A percentile compares a stretch with the other conserved stretches of the same genome.
Evolutionary conservation across 2,888 invertebrate genomes (phyloP).

Genomic region (Malacosoma neustria): DNA sequence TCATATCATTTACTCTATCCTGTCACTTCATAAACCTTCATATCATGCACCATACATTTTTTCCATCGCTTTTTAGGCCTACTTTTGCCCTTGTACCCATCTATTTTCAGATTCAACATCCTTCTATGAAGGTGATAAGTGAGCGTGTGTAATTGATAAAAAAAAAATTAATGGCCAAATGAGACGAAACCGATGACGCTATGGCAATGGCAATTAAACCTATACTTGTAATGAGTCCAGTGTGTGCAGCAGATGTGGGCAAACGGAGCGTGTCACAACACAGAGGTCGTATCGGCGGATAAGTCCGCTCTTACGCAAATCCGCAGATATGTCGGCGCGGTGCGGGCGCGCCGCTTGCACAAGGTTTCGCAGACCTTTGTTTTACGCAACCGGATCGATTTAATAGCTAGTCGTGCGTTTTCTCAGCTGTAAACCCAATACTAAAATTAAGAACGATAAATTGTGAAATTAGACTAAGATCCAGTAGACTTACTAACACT

Average conservation of each 20-base stretch:
- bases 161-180: too few species aligned
- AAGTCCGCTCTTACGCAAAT: conserved; percentile 73
- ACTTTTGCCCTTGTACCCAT: too few species aligned
- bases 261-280: conserved; percentile 64
- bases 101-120: too few species aligned
- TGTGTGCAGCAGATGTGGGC: conserved; percentile 34
- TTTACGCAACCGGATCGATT: conserved; percentile 73
- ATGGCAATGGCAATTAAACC: conserved; percentile 5
- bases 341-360: conserved; percentile 71
- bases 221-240: not conserved
- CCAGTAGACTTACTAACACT: too few species aligned
- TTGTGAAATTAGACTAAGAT: conserved; percentile 30
- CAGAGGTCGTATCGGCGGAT: conserved; percentile 64
- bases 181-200: too few species aligned
- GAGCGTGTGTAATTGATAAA: too few species aligned
- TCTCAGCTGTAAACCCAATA: conserved; percentile 58
- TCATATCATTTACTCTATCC: too few species aligned
- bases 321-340: conserved; percentile 68
- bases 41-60: too few species aligned
- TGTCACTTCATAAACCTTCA: too few species aligned
- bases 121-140: too few species aligned
- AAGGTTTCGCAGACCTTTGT: conserved; percentile 74
- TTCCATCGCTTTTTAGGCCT: too few species aligned
- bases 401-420: conserved; percentile 69
- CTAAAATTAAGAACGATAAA: conserved; percentile 34